Conservation (phyloP, 2,888 invertebrate species). For the Stegana nigrithorax region DNA sequence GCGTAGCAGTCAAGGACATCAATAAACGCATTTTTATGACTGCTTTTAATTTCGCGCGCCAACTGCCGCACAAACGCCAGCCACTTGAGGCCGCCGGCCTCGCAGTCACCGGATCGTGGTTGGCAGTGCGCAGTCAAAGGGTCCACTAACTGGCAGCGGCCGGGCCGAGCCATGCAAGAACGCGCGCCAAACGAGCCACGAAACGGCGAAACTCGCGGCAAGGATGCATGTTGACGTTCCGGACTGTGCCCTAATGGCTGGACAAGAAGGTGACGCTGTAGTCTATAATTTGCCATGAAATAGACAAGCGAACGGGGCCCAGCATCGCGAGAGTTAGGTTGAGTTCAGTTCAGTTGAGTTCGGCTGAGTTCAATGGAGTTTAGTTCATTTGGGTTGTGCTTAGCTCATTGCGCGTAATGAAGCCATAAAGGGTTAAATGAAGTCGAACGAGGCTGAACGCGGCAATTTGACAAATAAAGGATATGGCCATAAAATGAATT, state of each 20-base stretch:
- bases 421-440: slow-evolving; percentile 58
- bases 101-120: background rate
- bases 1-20: slow-evolving; percentile 41
- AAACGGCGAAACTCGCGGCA: too few species aligned
- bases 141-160: background rate
- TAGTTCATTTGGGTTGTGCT: background rate
- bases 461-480: slow-evolving; percentile 43
- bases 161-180: background rate
- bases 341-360: background rate
- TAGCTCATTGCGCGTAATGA: slow-evolving; percentile 28
- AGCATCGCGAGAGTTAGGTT: slow-evolving; percentile 15
- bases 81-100: slow-evolving; percentile 3
- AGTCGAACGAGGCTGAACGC: slow-evolving; percentile 65
- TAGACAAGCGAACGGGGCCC: slow-evolving; percentile 41
- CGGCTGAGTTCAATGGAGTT: background rate
- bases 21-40: slow-evolving; percentile 62
- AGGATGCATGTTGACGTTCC: too few species aligned
- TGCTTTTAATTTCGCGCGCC: slow-evolving; percentile 43
- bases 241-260: too few species aligned
- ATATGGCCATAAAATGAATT: slow-evolving; percentile 45
- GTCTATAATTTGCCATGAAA: slow-evolving; percentile 9
- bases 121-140: background rate
- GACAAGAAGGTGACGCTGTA: slow-evolving; percentile 14
- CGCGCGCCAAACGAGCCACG: slow-evolving; percentile 31
- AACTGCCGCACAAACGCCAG: slow-evolving; percentile 2